Evolutionary conservation across 2,888 invertebrate genomes (phyloP), one percentile per base, ranked within the genome.

Genomic region (Eupithecia insigniata): DNA sequence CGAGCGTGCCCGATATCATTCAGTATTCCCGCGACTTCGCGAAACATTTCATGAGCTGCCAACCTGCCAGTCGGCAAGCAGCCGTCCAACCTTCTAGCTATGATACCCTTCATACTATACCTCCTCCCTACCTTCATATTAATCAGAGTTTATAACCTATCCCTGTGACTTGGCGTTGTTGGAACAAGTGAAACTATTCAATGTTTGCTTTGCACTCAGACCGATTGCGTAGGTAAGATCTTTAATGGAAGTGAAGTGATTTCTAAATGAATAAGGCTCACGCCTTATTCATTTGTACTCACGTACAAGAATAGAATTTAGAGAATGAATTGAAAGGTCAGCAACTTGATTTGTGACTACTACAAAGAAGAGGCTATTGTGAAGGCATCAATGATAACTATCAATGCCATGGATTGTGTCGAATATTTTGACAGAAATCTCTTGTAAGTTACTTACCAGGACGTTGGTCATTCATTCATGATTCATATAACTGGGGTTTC

Each of bases 201-300:
- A 93, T 93, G 93, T 92, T 93, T 89, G 84, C 89, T 85, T 86
- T 90, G 82, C 89, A 88, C 84, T 90, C 92, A 71, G 85, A 85
- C 74, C 84, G 90, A 80, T 86, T 93, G 84, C 91, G 92, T 85
- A 90, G 93, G 93, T 93, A 87, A 87, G 87, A 80, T 79, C 78
- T 81, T 74, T 83, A 82, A 83, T 78, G 75, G 73, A 66, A 69
- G 73, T 76, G 71, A 79, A 81, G 80, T 79, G 76, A 76, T 76
- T 81, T 78, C 76, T 78, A 73, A 77, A 76, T 72, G 75, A 76
- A 72, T 72, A 72, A 62, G 62, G 72, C 72, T 74, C 69, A 43
- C 72, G 70, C 69, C n/a, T n/a, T n/a, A n/a, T n/a, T n/a, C n/a
- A n/a, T n/a, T n/a, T n/a, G n/a, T n/a, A n/a, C n/a, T n/a, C n/a